phyloP scores from a whole-genome alignment of 2,888 invertebrate species.

The Myathropa florea region DNA sequence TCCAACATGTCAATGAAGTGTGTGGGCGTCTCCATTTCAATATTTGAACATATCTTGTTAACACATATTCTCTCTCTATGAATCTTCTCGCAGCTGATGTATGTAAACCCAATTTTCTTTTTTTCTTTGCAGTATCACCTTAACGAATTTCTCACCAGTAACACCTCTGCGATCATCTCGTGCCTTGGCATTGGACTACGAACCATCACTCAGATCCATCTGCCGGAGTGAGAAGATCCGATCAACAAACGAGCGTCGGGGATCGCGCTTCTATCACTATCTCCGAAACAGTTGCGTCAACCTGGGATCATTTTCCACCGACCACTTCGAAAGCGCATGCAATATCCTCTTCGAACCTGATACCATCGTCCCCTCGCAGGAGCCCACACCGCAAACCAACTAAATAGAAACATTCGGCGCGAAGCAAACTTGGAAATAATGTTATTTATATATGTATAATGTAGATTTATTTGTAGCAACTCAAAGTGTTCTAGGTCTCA shows the following conservation, averaged over 20 bases:
- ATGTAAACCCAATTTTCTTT: not conserved
- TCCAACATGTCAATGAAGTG: too few relatives aligned
- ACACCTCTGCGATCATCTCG: constrained; percentile 82
- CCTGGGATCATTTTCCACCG: constrained; percentile 82
- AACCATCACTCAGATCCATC: constrained; percentile 86
- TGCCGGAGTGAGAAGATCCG: constrained; percentile 86
- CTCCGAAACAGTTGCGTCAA: constrained; percentile 83
- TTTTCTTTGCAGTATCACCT: constrained; percentile 81
- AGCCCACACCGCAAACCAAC: constrained; percentile 34
- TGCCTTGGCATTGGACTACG: constrained; percentile 85
- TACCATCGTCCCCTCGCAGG: constrained; percentile 31
- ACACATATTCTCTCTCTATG: too few relatives aligned
- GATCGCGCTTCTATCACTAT: constrained; percentile 90
- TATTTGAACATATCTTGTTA: not conserved
- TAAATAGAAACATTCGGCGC: not conserved
- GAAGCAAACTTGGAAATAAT: constrained; percentile 10
- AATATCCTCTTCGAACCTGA: constrained; percentile 77
- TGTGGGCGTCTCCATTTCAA: too few relatives aligned
- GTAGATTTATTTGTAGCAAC: constrained; percentile 36
- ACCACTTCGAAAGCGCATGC: constrained; percentile 82
- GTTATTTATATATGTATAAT: constrained; percentile 45
- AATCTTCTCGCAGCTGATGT: too few relatives aligned
- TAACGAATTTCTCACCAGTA: constrained; percentile 82
- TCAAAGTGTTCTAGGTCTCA: constrained; percentile 63
- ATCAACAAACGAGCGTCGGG: constrained; percentile 83